Conservation (phyloP, 2,797 vertebrate species). For the Melanotaenia pygmaea region DNA sequence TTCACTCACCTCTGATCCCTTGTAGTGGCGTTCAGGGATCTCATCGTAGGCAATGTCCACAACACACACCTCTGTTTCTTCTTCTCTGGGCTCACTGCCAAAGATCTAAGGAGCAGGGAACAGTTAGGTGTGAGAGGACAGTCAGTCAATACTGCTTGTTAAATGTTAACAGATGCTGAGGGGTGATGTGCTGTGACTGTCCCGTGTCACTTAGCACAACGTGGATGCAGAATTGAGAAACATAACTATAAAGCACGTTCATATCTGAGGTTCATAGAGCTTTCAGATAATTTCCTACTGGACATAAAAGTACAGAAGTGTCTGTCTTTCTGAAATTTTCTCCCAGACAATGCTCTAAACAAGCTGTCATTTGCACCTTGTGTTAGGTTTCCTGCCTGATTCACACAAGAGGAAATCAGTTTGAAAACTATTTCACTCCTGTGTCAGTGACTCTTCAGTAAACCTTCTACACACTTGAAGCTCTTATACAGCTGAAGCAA, state of each 20-base stretch:
- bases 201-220: neutral
- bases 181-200: conserved; percentile 11
- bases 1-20: conserved; percentile 92
- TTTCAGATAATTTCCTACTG: neutral
- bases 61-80: conserved; percentile 92
- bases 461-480: neutral
- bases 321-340: conserved; percentile 6
- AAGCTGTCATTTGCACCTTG: conserved; percentile 22
- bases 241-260: neutral
- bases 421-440: conserved; percentile 8
- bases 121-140: conserved; percentile 22
- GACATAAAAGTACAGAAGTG: neutral
- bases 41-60: conserved; percentile 94
- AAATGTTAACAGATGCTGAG: conserved; percentile 23
- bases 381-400: conserved; percentile 35
- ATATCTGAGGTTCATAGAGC: neutral
- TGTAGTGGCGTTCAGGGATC: conserved; percentile 95
- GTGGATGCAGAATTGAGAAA: neutral
- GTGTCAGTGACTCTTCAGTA: conserved; percentile 19
- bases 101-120: conserved; percentile 88
- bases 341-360: conserved; percentile 17
- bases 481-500: neutral
- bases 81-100: conserved; percentile 85
- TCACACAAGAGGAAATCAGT: conserved; percentile 20
- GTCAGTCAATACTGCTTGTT: conserved; percentile 34